Conservation (phyloP, 2,797 vertebrate species). For the Malurus leucopterus region DNA sequence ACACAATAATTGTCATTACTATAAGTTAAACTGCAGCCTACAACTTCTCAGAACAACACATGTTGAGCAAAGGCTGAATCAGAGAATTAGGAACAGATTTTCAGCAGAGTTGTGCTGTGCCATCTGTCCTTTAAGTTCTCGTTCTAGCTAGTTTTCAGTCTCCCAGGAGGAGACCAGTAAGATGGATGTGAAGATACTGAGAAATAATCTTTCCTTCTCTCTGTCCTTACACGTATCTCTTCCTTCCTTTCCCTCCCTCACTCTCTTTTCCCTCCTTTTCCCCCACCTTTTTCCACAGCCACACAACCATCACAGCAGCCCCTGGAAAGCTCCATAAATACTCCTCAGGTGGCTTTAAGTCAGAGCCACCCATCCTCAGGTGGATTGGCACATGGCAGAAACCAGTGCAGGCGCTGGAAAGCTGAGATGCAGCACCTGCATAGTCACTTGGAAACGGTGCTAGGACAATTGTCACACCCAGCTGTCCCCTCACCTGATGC, state of each 20-base stretch:
- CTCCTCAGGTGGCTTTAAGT: neutral
- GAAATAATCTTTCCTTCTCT: neutral
- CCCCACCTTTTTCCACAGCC: neutral
- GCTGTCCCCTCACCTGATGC: neutral
- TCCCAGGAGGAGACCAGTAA: neutral
- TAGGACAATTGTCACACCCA: neutral
- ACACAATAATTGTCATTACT: neutral
- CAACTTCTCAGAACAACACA: neutral
- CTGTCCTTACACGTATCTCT: neutral
- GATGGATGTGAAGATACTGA: neutral
- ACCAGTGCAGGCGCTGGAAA: rapidly evolving
- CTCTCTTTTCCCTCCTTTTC: neutral
- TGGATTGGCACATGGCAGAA: neutral
- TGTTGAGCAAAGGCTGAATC: neutral
- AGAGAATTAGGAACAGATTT: constrained; percentile 13
- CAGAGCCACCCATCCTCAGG: neutral
- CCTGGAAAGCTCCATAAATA: neutral
- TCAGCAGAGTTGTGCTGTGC: neutral
- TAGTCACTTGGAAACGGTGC: rapidly evolving
- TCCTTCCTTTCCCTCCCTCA: rapidly evolving
- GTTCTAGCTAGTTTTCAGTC: neutral
- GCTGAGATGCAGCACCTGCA: neutral
- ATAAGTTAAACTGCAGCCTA: neutral
- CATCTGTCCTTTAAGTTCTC: constrained; percentile 6
- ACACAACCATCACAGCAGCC: neutral